Evolutionary conservation across 1,140 invertebrate genomes (phyloP).

Genomic region (Proctacanthus coquilletti): DNA sequence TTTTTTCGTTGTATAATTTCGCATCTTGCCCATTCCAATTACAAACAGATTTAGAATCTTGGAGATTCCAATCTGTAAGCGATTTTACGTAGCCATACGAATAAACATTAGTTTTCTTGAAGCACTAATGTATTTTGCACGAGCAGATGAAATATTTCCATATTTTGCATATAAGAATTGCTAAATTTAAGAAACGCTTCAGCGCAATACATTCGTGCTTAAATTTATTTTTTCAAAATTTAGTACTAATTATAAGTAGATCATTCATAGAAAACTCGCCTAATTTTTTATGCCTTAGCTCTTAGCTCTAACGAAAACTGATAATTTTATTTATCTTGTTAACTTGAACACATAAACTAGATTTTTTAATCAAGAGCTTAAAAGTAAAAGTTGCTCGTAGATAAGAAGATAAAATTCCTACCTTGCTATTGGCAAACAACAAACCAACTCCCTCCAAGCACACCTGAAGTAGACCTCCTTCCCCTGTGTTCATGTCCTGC

Average conservation of each 20-base stretch:
- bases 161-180: too few relatives aligned
- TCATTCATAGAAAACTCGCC: conserved; percentile 1
- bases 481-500: conserved; percentile 88
- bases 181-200: too few relatives aligned
- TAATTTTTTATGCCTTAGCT: background rate
- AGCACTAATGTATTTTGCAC: too few relatives aligned
- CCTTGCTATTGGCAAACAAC: conserved; percentile 98
- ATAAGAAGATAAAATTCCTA: conserved; percentile 44
- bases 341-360: too few relatives aligned
- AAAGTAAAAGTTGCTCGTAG: background rate
- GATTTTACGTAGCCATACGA: conserved; percentile 1
- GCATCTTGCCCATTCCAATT: too few relatives aligned
- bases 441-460: conserved; percentile 98
- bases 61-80: too few relatives aligned
- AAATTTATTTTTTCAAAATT: background rate
- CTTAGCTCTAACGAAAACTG: conserved; percentile 1
- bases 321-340: too few relatives aligned
- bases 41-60: too few relatives aligned
- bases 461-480: conserved; percentile 94
- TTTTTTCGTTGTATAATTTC: too few relatives aligned
- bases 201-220: background rate
- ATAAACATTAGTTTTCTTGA: conserved; percentile 5
- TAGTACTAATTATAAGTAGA: conserved; percentile 1
- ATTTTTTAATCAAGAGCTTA: too few relatives aligned
- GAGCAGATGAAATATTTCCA: too few relatives aligned